A percentile compares a stretch with the other conserved stretches of the same genome.
phyloP scores from a whole-genome alignment of 2,888 invertebrate genomes.

The Herminia tarsipennalis region DNA sequence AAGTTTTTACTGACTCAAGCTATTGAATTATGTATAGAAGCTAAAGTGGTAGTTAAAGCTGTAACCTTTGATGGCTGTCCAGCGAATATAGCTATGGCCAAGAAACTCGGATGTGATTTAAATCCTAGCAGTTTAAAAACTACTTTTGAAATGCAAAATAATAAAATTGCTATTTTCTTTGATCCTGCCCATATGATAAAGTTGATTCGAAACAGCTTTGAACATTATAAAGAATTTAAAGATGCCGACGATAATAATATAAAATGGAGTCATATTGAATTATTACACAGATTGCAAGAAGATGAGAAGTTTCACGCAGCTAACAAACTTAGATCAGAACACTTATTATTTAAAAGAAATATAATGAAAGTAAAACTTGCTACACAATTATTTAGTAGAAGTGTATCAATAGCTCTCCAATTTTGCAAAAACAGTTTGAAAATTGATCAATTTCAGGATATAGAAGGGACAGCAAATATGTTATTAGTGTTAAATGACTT shows the following conservation, averaged over 20 bases:
- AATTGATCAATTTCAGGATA: neutral
- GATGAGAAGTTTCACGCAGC: neutral
- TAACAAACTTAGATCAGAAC: neutral
- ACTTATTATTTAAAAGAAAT: neutral
- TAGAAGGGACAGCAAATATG: too few species aligned
- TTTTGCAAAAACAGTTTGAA: neutral
- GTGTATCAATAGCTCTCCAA: neutral
- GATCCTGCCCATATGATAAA: constrained; percentile 33
- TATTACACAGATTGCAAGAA: neutral
- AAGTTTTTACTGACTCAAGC: too few species aligned
- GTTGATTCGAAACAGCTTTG: constrained; percentile 23
- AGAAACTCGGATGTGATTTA: too few species aligned
- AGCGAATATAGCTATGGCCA: too few species aligned
- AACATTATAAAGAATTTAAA: constrained; percentile 4
- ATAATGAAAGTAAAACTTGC: neutral
- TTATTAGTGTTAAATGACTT: too few species aligned
- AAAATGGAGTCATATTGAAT: neutral
- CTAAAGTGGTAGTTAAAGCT: too few species aligned
- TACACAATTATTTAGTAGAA: neutral
- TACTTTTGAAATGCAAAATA: too few species aligned
- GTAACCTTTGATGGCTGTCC: too few species aligned
- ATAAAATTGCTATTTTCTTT: too few species aligned
- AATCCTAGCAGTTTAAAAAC: too few species aligned
- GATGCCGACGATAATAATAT: neutral
- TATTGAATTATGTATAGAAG: too few species aligned